Evolutionary conservation across 2,888 invertebrate genomes (phyloP).

Genomic region (Chloroclysta siterata): DNA sequence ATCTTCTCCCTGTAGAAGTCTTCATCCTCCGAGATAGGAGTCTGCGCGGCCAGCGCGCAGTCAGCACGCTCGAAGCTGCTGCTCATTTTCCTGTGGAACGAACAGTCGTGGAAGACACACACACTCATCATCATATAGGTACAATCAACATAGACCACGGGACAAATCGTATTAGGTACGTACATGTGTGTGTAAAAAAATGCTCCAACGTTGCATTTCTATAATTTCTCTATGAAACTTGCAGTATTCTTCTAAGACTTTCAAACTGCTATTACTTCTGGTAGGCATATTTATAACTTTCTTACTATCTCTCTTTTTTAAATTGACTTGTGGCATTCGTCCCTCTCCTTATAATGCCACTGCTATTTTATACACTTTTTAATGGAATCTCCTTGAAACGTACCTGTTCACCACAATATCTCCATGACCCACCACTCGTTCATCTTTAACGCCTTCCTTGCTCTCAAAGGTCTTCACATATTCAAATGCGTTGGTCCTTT

Average conservation of each 20-base stretch:
- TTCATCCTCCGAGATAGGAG: slow-evolving; percentile 85
- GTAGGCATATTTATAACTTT: no score
- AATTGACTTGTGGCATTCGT: no score
- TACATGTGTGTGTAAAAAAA: no score
- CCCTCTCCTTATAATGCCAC: neutral
- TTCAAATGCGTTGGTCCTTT: slow-evolving; percentile 80
- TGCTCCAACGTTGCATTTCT: no score
- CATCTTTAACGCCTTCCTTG: slow-evolving; percentile 48
- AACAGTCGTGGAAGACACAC: neutral
- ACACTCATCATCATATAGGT: neutral
- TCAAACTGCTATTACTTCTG: no score
- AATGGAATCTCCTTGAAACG: neutral
- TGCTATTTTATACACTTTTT: neutral
- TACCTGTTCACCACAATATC: slow-evolving; percentile 72
- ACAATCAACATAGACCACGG: no score
- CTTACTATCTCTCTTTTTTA: no score
- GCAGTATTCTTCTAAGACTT: no score
- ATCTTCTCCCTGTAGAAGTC: slow-evolving; percentile 90
- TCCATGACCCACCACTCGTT: slow-evolving; percentile 68
- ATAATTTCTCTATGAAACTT: no score
- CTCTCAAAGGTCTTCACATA: slow-evolving; percentile 43
- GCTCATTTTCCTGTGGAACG: slow-evolving; percentile 63
- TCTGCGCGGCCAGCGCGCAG: slow-evolving; percentile 81
- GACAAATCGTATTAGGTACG: neutral
- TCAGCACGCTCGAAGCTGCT: slow-evolving; percentile 79